These are phyloP conservation scores for Porphyrio hochstetteri DNA, from an alignment of 2,113 vertebrate genomes.

Conservation along the genomic window DNA sequence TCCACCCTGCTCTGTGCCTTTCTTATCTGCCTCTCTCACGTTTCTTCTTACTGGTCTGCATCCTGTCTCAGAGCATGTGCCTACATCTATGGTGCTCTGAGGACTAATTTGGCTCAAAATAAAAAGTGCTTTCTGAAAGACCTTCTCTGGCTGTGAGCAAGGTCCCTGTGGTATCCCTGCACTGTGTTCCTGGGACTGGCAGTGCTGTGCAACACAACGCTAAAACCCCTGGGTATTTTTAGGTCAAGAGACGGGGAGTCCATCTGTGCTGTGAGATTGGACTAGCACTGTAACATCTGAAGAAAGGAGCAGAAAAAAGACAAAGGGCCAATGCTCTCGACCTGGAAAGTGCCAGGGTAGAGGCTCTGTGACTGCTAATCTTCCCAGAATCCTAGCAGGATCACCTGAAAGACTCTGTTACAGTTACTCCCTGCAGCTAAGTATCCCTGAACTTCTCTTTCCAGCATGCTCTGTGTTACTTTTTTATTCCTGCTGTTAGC, in stretches of 20 bases:
- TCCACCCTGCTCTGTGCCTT: background rate
- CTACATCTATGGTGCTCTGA: background rate
- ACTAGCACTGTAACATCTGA: background rate
- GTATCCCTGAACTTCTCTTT: background rate
- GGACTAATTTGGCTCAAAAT: background rate
- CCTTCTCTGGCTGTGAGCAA: background rate
- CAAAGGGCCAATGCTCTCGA: background rate
- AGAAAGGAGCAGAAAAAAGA: background rate
- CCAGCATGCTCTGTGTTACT: background rate
- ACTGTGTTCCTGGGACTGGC: background rate
- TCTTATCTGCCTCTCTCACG: background rate
- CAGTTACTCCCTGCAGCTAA: background rate
- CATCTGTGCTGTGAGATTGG: background rate
- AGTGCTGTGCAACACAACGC: background rate
- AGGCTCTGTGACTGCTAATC: background rate
- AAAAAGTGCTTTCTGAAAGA: background rate
- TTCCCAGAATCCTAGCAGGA: background rate
- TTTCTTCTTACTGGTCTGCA: background rate
- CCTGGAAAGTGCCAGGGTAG: background rate
- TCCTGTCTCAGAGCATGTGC: background rate
- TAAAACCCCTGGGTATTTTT: background rate
- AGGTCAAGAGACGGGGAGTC: background rate
- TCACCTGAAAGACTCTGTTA: background rate
- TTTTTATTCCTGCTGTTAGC: background rate
- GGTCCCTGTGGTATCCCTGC: background rate